Percentiles rank a stretch among this genome's conserved stretches.
These are phyloP conservation scores for Agelaius tricolor DNA, from an alignment of 2,113 vertebrate species.

Conservation along the genomic window DNA sequence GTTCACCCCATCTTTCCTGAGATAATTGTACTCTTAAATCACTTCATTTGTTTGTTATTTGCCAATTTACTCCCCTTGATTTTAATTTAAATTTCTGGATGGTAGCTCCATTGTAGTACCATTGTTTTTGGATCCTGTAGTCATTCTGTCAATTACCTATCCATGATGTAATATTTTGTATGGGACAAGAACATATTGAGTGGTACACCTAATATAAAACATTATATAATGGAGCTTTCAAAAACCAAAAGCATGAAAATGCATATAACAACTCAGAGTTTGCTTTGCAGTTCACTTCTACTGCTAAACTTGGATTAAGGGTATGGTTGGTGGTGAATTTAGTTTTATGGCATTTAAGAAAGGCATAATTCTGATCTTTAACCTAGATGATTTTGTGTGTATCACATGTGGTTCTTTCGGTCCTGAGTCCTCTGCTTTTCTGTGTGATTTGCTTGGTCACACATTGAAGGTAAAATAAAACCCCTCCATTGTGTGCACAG, in stretches of 20 bases:
- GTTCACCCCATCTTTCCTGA: background rate
- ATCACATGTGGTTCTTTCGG: background rate
- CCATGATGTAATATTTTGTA: background rate
- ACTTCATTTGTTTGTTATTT: background rate
- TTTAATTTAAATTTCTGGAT: background rate
- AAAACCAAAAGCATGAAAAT: background rate
- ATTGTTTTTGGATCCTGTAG: background rate
- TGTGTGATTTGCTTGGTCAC: background rate
- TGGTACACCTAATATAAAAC: background rate
- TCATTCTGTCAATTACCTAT: background rate
- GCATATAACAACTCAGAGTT: background rate
- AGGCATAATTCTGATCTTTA: background rate
- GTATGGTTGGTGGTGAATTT: background rate
- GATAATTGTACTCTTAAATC: background rate
- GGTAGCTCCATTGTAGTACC: background rate
- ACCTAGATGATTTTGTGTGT: background rate
- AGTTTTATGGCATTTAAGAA: background rate
- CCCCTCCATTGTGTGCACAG: background rate
- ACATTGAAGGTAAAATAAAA: background rate
- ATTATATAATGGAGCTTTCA: background rate
- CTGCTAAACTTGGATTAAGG: background rate
- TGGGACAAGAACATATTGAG: background rate
- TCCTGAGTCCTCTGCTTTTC: background rate
- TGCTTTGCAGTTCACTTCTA: background rate
- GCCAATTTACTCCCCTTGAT: accelerated